Percentiles rank a stretch among this genome's conserved stretches.
Conservation (phyloP, 2,888 invertebrate genomes). For the Ophion slaviceki region DNA sequence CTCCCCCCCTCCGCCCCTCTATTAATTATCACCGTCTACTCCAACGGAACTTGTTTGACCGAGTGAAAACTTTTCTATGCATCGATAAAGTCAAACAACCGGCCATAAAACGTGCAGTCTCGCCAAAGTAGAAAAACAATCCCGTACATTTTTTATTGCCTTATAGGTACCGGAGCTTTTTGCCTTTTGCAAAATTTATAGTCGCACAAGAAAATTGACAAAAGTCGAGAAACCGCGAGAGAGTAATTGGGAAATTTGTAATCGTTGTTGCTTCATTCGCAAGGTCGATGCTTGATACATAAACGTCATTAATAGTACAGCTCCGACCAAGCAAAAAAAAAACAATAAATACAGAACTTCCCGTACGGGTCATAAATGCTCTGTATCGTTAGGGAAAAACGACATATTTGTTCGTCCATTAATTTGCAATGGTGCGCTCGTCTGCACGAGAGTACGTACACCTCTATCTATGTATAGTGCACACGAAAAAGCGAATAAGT, state of each 20-base stretch:
- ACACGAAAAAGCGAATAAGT: constrained; percentile 42
- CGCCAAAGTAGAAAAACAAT: not conserved
- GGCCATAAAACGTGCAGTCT: not conserved
- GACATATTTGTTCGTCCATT: constrained; percentile 63
- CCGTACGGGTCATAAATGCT: constrained; percentile 11
- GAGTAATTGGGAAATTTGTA: not conserved
- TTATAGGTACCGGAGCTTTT: not conserved
- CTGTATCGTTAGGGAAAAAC: constrained; percentile 40
- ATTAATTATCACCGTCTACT: not conserved
- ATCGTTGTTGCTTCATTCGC: not conserved
- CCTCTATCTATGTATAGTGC: not conserved
- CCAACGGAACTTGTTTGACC: not conserved
- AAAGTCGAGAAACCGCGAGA: not conserved
- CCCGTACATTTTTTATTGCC: not conserved
- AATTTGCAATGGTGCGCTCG: constrained; percentile 52
- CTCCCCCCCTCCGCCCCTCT: not conserved
- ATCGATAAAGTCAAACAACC: not conserved
- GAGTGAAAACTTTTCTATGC: not conserved
- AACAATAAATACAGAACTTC: constrained; percentile 1
- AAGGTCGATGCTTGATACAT: not conserved
- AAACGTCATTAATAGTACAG: constrained; percentile 18
- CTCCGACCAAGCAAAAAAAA: not conserved
- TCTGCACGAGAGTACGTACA: constrained; percentile 7
- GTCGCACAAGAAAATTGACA: not conserved
- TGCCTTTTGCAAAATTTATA: not conserved